phyloP scores from a whole-genome alignment of 2,797 vertebrate species.

The Enteromius thamalakanensis region DNA sequence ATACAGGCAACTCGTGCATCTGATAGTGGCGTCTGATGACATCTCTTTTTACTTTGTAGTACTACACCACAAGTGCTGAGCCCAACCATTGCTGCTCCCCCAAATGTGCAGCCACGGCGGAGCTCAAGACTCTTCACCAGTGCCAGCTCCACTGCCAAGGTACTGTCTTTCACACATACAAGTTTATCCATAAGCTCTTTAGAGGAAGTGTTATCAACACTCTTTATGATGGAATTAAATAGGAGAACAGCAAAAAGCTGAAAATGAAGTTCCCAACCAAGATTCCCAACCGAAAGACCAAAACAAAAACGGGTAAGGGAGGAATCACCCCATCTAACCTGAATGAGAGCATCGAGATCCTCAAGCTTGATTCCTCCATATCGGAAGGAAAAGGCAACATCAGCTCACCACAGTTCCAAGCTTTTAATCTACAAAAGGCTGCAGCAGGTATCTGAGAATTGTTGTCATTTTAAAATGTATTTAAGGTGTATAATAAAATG shows the following conservation, averaged over 20 bases:
- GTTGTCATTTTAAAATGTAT: not conserved
- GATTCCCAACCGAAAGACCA: constrained; percentile 97
- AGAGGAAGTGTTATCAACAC: not conserved
- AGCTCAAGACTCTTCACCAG: constrained; percentile 96
- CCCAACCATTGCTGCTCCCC: constrained; percentile 94
- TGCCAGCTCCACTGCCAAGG: constrained; percentile 98
- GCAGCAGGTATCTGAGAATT: constrained; percentile 83
- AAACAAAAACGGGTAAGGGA: constrained; percentile 94
- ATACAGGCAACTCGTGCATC: not conserved
- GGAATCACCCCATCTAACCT: constrained; percentile 90
- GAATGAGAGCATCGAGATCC: constrained; percentile 95
- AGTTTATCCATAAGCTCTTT: not conserved
- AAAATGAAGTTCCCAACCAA: constrained; percentile 99
- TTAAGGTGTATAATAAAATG: not conserved
- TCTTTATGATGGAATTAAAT: constrained; percentile 48
- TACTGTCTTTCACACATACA: constrained; percentile 63
- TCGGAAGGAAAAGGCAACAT: constrained; percentile 84
- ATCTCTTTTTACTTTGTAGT: constrained; percentile 68
- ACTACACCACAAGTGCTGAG: constrained; percentile 97
- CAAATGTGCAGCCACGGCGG: constrained; percentile 94
- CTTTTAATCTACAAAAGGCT: constrained; percentile 88
- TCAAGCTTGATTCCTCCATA: constrained; percentile 90
- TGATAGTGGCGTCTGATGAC: not conserved
- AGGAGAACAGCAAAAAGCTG: constrained; percentile 99
- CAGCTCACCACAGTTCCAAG: constrained; percentile 89